Conservation (phyloP, 2,797 vertebrate genomes). For the Onychomys torridus region DNA sequence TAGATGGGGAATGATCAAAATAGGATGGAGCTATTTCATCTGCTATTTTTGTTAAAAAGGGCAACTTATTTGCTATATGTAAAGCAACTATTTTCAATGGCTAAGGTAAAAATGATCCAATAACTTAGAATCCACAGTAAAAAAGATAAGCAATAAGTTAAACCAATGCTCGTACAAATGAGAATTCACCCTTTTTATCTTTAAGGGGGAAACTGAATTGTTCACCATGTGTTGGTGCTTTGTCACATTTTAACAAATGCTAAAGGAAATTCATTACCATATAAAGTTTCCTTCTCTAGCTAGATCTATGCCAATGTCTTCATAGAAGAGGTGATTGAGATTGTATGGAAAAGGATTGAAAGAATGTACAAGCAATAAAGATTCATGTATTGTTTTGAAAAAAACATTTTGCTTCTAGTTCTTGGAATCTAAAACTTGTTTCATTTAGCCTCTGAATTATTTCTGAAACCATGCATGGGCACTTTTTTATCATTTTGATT, state of each 20-base stretch:
- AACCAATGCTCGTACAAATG: neutral
- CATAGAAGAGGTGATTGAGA: neutral
- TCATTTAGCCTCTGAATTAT: neutral
- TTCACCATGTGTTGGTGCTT: neutral
- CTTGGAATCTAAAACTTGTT: neutral
- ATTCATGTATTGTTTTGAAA: neutral
- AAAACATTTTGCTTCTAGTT: neutral
- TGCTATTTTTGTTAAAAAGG: neutral
- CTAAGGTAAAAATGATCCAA: neutral
- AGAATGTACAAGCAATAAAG: neutral
- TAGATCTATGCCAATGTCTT: neutral
- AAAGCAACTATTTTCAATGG: neutral
- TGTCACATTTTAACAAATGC: conserved; percentile 25
- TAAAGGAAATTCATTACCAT: neutral
- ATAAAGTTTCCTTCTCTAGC: neutral
- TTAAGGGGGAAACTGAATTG: neutral
- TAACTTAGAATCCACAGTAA: neutral
- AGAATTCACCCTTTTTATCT: conserved; percentile 22
- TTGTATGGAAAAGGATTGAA: conserved; percentile 6
- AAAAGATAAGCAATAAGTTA: neutral
- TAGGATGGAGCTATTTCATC: neutral
- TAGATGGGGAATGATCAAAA: neutral
- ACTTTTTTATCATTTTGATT: conserved; percentile 23
- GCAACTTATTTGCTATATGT: neutral
- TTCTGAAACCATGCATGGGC: conserved; percentile 33